These are phyloP conservation scores for Pseudochromis fuscus DNA, from an alignment of 2,797 vertebrate species.

Conservation along the genomic window DNA sequence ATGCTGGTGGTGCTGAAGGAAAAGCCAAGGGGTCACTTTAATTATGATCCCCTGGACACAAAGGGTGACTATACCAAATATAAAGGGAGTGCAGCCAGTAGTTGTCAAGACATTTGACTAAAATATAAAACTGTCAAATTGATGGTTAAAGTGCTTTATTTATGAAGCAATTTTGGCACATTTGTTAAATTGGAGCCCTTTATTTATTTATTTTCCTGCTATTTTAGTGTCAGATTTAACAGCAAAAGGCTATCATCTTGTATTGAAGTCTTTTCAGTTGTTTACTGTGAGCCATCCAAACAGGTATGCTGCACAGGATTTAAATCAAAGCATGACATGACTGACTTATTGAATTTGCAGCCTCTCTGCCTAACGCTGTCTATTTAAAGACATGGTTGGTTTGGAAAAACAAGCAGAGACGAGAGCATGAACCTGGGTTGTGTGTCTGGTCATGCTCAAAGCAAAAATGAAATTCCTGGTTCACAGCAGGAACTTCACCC, in stretches of 20 bases:
- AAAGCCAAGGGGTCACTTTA: no score
- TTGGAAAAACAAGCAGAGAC: constrained; percentile 16
- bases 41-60: no score
- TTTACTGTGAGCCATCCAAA: constrained; percentile 9
- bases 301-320: constrained; percentile 12
- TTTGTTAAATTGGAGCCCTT: no score
- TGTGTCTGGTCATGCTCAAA: constrained; percentile 32
- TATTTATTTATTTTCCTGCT: no score
- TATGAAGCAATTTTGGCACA: no score
- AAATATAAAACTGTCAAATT: not conserved
- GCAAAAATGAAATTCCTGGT: constrained; percentile 27
- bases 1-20: no score
- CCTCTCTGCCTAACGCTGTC: constrained; percentile 9
- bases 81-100: no score
- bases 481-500: constrained; percentile 6
- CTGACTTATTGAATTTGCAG: constrained; percentile 37
- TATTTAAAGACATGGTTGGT: constrained; percentile 17
- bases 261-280: not conserved
- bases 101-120: no score
- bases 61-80: not conserved
- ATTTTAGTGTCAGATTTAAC: not conserved
- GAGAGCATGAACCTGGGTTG: constrained; percentile 1
- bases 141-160: no score
- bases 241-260: not conserved
- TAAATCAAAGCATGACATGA: constrained; percentile 26